Conservation (phyloP, 2,797 vertebrate genomes). For the Enteromius anoplus region DNA sequence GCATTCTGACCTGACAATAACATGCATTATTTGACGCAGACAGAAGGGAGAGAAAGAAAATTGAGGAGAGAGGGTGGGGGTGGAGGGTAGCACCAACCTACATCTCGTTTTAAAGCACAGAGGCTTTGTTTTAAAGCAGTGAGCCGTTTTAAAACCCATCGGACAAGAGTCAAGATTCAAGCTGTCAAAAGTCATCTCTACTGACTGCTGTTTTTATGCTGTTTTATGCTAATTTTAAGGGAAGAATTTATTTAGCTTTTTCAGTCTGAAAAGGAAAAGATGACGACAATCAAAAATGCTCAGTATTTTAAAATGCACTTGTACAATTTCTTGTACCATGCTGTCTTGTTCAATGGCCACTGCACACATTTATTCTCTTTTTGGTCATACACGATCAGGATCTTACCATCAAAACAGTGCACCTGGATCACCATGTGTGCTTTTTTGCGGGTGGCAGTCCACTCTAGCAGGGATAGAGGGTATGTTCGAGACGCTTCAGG, state of each 20-base stretch:
- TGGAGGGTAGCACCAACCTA: neutral
- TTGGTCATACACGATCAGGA: neutral
- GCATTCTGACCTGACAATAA: slow-evolving; percentile 19
- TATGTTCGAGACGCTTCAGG: slow-evolving; percentile 77
- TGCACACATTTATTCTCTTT: neutral
- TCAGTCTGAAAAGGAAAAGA: neutral
- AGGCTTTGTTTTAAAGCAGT: neutral
- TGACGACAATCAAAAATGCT: neutral
- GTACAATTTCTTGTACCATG: neutral
- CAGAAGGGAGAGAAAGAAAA: slow-evolving; percentile 2
- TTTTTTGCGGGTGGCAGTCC: slow-evolving; percentile 84
- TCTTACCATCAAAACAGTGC: slow-evolving; percentile 87
- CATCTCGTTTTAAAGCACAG: neutral
- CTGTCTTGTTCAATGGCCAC: neutral
- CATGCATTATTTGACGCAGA: slow-evolving; percentile 23
- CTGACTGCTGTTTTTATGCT: neutral
- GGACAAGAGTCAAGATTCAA: neutral
- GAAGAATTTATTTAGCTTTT: neutral
- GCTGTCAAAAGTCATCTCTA: neutral
- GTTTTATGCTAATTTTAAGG: neutral
- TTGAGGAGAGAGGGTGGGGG: neutral
- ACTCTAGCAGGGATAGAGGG: slow-evolving; percentile 89
- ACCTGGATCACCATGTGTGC: slow-evolving; percentile 87
- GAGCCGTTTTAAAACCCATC: neutral
- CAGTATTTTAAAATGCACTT: neutral